phyloP scores from a whole-genome alignment of 1,140 invertebrate genomes.

The Drosophila azteca region DNA sequence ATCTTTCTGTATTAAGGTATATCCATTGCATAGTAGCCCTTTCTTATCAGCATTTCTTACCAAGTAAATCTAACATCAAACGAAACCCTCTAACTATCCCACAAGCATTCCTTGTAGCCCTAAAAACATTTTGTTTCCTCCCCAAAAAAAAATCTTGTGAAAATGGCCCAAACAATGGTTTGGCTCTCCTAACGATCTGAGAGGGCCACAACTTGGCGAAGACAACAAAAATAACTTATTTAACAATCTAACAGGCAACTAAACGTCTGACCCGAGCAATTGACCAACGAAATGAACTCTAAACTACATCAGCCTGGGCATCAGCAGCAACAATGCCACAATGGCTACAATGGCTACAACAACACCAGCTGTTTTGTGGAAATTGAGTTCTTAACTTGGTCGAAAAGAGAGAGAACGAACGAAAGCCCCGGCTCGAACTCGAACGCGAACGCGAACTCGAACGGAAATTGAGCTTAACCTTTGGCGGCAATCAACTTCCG shows the following conservation, averaged over 20 bases:
- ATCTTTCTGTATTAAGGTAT: conserved; percentile 1
- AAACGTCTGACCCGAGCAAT: conserved; percentile 54
- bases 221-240: conserved; percentile 52
- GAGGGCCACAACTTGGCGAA: conserved; percentile 11
- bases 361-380: conserved; percentile 47
- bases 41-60: too few species aligned
- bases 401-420: conserved; percentile 12
- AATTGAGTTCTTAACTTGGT: conserved; percentile 70
- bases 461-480: conserved; percentile 80
- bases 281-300: conserved; percentile 62
- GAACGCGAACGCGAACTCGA: conserved; percentile 57
- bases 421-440: conserved; percentile 7
- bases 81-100: too few species aligned
- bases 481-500: conserved; percentile 80
- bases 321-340: conserved; percentile 28
- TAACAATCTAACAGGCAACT: conserved; percentile 50
- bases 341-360: conserved; percentile 13
- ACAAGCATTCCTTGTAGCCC: too few species aligned
- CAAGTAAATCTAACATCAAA: too few species aligned
- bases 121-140: background rate
- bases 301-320: conserved; percentile 53
- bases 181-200: conserved; percentile 26
- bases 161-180: conserved; percentile 26
- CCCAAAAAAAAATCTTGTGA: conserved; percentile 27
- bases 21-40: too few species aligned